Evolutionary conservation across 1,140 invertebrate species (phyloP).

Genomic region (Ceratina japonica): DNA sequence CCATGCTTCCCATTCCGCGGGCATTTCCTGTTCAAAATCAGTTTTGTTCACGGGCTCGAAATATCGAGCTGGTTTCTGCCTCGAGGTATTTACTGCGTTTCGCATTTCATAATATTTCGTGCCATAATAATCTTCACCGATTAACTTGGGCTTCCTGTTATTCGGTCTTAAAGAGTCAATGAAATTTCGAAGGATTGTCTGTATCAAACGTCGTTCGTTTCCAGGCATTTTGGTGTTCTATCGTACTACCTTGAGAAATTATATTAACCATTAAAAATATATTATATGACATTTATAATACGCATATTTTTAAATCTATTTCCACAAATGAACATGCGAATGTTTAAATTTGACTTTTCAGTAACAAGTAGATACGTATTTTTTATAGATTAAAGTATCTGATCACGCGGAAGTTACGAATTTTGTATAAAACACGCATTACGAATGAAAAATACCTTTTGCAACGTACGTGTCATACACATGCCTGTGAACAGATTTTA

Average conservation of each 20-base stretch:
- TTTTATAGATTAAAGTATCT: background rate
- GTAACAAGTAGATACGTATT: too few relatives aligned
- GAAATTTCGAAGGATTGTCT: conserved; percentile 81
- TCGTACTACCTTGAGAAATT: background rate
- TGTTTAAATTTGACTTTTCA: background rate
- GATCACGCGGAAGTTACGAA: too few relatives aligned
- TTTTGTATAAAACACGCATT: background rate
- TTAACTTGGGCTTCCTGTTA: conserved; percentile 71
- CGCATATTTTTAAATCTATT: background rate
- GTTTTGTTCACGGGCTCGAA: conserved; percentile 84
- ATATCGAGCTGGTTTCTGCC: conserved; percentile 83
- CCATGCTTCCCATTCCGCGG: conserved; percentile 93
- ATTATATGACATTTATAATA: background rate
- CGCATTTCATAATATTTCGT: conserved; percentile 91
- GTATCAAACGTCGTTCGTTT: conserved; percentile 68
- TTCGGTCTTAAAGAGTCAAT: conserved; percentile 81
- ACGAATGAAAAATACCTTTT: background rate
- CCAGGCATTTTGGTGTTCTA: conserved; percentile 57
- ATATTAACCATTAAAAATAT: background rate
- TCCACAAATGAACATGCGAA: background rate
- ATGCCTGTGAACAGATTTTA: background rate
- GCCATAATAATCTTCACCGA: conserved; percentile 87
- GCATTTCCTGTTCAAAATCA: conserved; percentile 85
- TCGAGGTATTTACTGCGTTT: conserved; percentile 80
- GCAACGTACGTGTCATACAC: too few relatives aligned